Percentiles rank a stretch among this genome's conserved stretches.
Evolutionary conservation across 2,113 vertebrate species (phyloP).

Genomic region (Rhinogobius similis): DNA sequence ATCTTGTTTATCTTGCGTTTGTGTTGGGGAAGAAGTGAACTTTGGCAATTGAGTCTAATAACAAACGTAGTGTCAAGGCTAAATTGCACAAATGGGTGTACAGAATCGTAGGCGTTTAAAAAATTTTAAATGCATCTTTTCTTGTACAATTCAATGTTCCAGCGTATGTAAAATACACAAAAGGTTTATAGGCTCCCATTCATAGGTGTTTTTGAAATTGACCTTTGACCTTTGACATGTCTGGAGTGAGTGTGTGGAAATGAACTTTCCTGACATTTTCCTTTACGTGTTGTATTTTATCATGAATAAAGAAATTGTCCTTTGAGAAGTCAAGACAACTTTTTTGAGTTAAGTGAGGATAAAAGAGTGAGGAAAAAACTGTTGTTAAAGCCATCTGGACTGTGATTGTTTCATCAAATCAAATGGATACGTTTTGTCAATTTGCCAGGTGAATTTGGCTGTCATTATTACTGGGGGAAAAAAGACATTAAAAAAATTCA

Average conservation of each 20-base stretch:
- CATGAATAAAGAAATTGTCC: not conserved
- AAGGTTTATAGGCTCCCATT: not conserved
- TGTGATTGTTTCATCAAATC: too few species aligned
- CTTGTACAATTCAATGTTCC: slow-evolving; percentile 1
- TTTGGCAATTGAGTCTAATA: not conserved
- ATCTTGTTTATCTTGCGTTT: not conserved
- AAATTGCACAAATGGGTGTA: not conserved
- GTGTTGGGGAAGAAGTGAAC: not conserved
- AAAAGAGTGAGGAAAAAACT: not conserved
- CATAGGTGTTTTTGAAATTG: not conserved
- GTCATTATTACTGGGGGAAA: not conserved
- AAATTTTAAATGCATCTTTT: slow-evolving; percentile 39
- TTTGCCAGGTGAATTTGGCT: not conserved
- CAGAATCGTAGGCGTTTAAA: slow-evolving; percentile 23
- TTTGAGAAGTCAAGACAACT: not conserved
- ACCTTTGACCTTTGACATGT: not conserved
- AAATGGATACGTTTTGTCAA: not conserved
- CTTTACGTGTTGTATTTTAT: not conserved
- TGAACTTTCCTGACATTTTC: not conserved
- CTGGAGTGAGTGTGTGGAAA: not conserved
- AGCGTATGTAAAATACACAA: not conserved
- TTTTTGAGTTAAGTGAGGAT: not conserved
- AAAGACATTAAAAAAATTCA: too few species aligned
- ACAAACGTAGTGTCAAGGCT: not conserved
- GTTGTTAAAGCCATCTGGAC: not conserved